Percentiles rank a stretch among this genome's conserved stretches.
phyloP scores from a whole-genome alignment of 1,140 invertebrate genomes.

The Drosophila oshimai region DNA sequence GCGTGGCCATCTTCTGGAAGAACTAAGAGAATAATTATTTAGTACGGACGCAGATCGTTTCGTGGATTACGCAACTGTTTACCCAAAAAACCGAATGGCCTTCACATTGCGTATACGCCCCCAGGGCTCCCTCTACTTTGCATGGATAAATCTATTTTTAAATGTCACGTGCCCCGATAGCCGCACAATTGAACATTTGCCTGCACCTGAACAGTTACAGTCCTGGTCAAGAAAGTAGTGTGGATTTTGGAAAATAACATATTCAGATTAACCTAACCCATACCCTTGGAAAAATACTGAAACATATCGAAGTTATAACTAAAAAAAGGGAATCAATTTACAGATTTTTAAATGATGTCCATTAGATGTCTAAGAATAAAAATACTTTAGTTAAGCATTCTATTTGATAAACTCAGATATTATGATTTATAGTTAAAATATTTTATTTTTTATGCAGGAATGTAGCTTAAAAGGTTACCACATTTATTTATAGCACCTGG shows the following conservation, averaged over 20 bases:
- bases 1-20: constrained; percentile 50
- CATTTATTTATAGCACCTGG: neutral
- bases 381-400: no score
- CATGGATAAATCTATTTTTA: constrained; percentile 58
- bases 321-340: no score
- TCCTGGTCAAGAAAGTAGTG: neutral
- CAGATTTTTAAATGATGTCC: no score
- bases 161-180: constrained; percentile 59
- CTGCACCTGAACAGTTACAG: constrained; percentile 9
- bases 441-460: no score
- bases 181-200: constrained; percentile 2
- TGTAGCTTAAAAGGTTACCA: no score
- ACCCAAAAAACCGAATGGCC: constrained; percentile 25
- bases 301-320: no score
- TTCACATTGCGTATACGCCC: constrained; percentile 39
- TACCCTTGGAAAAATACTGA: no score
- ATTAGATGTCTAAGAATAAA: no score
- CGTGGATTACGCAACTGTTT: constrained; percentile 18
- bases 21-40: neutral
- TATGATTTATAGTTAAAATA: no score
- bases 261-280: no score
- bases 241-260: neutral
- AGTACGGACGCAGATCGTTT: neutral
- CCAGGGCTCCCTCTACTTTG: constrained; percentile 13
- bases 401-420: no score